Evolutionary conservation across 2,113 vertebrate species (phyloP).

Genomic region (Camarhynchus parvulus): DNA sequence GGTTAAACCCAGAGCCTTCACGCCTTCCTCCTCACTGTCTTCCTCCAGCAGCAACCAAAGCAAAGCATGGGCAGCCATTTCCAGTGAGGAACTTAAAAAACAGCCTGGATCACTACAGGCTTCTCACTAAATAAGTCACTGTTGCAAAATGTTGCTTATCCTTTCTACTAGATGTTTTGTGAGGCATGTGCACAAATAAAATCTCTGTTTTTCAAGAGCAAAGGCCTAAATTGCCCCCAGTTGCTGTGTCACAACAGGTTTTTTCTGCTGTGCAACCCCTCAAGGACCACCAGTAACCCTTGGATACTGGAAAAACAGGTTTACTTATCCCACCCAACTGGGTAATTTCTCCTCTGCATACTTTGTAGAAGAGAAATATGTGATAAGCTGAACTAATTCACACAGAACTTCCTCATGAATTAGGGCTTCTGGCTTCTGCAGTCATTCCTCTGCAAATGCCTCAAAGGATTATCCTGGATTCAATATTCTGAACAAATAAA

Average conservation of each 20-base stretch:
- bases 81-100: not conserved
- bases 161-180: not conserved
- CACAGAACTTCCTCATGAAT: not conserved
- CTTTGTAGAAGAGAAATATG: constrained; percentile 40
- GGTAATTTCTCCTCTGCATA: not conserved
- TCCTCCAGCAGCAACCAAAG: not conserved
- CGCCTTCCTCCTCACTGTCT: not conserved
- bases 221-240: not conserved
- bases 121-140: not conserved
- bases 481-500: constrained; percentile 49
- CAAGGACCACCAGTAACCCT: not conserved
- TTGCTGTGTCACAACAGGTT: not conserved
- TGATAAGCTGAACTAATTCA: constrained; percentile 9
- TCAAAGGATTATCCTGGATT: constrained; percentile 60
- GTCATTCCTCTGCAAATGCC: constrained; percentile 59
- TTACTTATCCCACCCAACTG: not conserved
- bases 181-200: not conserved
- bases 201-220: not conserved
- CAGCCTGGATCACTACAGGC: not conserved
- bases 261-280: not conserved
- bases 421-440: constrained; percentile 29
- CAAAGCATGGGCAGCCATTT: not conserved
- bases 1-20: not conserved
- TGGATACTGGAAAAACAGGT: not conserved
- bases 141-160: not conserved